Base-by-base conservation (phyloP, 1,140 invertebrate species). In the Brachionus rubens region DNA sequence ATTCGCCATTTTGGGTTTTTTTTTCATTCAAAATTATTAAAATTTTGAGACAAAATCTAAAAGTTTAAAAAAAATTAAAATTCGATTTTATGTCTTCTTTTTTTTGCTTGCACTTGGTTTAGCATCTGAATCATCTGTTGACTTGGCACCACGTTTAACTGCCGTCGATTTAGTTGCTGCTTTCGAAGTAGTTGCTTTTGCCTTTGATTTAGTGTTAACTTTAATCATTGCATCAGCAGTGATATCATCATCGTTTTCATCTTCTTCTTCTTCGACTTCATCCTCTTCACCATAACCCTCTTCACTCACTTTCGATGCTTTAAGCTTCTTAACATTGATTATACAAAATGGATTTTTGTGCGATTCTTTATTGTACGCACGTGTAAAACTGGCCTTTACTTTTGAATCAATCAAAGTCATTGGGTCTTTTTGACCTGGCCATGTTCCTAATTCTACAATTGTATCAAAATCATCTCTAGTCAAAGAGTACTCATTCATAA, bases 401-500 rank as follows among this genome's bases (percentile, higher is more conserved):
- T 76, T 52, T 24, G 6, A 90, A 88, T 92, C 90, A 33, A 98
- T 86, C 68, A 87, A 83, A 76, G 89, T 87, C 85, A 91, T 88
- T 0, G 89, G 89, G 82, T 94, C 90, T 77, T 88, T 87, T 78
- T 89, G 87, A 75, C 89, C 88, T 0, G 91, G 89, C 93, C 93
- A 96, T n/a, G 88, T 79, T 0, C 90, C 89, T 14, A 97, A 80
- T 81, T 97, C 94, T 10, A 90, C 83, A 9, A 98, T 85, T 14
- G 90, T 91, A 78, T 96, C 93, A 79, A 95, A 86, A 83, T 98
- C 95, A 79, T 97, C 94, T 78, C 92, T 89, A 26, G 93, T 82
- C 43, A 98, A 86, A 83, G 91, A 89, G 84, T 98, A 98, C 10
- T 89, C 81, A 68, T 86, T 83, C 87, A 98, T 90, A 3, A 90